These are phyloP conservation scores for Erpobdella octoculata DNA, from an alignment of 2,888 invertebrate species.

Conservation along the genomic window DNA sequence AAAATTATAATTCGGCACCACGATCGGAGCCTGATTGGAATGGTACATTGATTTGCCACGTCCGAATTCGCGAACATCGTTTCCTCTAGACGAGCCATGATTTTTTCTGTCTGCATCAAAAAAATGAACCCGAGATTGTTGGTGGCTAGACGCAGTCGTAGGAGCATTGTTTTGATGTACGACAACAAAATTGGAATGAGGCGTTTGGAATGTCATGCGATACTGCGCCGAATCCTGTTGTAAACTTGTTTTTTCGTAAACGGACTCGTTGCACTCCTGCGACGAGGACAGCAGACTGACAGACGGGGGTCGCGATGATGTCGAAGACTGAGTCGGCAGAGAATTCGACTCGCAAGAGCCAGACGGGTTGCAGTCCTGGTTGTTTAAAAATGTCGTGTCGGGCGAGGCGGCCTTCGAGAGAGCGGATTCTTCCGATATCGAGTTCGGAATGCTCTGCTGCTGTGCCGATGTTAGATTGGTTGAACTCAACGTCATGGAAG, in stretches of 20 bases:
- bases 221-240: too few relatives aligned
- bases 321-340: not conserved
- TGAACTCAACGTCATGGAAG: not conserved
- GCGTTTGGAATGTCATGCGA: not conserved
- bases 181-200: not conserved
- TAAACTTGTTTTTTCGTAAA: too few relatives aligned
- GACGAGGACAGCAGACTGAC: slow-evolving; percentile 1
- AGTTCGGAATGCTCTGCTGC: not conserved
- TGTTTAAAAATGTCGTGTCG: not conserved
- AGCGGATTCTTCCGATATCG: not conserved
- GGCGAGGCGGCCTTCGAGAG: too few relatives aligned
- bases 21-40: not conserved
- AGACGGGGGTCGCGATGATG: not conserved
- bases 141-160: too few relatives aligned
- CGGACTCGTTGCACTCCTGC: too few relatives aligned
- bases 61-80: too few relatives aligned
- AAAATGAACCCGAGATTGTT: too few relatives aligned
- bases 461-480: not conserved
- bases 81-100: too few relatives aligned
- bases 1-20: not conserved
- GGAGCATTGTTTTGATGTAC: not conserved
- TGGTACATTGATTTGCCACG: not conserved
- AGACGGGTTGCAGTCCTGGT: not conserved
- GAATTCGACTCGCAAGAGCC: slow-evolving; percentile 2
- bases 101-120: too few relatives aligned